Conservation (phyloP, 1,140 invertebrate genomes). For the Telenomus remus region DNA sequence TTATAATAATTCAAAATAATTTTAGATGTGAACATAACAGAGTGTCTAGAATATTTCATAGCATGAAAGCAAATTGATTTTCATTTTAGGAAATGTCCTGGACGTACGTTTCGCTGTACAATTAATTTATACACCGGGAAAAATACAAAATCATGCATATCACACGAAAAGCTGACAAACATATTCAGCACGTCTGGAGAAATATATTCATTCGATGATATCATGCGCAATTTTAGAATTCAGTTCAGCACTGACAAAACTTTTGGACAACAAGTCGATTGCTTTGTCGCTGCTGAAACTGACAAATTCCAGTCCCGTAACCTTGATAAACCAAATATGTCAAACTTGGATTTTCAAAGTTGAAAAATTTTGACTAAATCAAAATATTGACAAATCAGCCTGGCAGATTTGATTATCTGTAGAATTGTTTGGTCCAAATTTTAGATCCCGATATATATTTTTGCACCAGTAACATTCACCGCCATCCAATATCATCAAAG, state of each 20-base stretch:
- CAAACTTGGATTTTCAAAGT: too few species aligned
- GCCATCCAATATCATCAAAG: slow-evolving; percentile 22
- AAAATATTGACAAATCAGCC: too few species aligned
- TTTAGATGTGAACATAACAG: too few species aligned
- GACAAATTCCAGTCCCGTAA: too few species aligned
- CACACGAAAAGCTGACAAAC: slow-evolving; percentile 13
- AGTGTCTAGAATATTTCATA: too few species aligned
- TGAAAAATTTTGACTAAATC: too few species aligned
- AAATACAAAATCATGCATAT: slow-evolving; percentile 39
- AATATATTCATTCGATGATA: slow-evolving; percentile 9
- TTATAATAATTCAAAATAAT: too few species aligned
- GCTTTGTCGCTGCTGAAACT: too few species aligned
- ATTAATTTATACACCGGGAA: background rate
- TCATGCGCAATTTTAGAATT: background rate
- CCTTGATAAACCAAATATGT: too few species aligned
- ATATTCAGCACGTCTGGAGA: slow-evolving; percentile 10
- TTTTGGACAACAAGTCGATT: too few species aligned
- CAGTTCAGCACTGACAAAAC: too few species aligned
- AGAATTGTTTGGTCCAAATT: background rate
- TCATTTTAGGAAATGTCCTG: background rate
- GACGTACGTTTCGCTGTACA: slow-evolving; percentile 2
- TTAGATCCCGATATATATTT: slow-evolving; percentile 25
- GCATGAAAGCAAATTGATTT: background rate
- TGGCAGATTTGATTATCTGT: too few species aligned
- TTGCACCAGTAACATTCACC: slow-evolving; percentile 31